These are phyloP conservation scores for Neuroscelio doddi DNA, from an alignment of 2,888 invertebrate genomes.

Conservation along the genomic window DNA sequence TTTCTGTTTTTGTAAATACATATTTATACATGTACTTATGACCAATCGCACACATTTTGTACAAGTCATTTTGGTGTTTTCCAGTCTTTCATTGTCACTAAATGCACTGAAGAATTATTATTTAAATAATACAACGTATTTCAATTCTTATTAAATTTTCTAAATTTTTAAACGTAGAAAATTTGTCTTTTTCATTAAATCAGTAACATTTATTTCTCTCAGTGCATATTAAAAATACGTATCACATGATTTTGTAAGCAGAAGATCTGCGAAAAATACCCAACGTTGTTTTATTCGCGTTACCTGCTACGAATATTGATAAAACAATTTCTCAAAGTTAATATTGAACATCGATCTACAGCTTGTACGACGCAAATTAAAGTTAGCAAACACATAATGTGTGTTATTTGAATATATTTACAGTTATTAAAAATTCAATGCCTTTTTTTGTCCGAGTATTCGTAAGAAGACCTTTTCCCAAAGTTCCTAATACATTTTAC, in stretches of 20 bases:
- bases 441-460: slow-evolving; percentile 31
- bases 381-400: slow-evolving; percentile 47
- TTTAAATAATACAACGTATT: no score
- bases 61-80: slow-evolving; percentile 40
- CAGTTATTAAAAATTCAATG: slow-evolving; percentile 41
- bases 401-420: slow-evolving; percentile 50
- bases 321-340: slow-evolving; percentile 41
- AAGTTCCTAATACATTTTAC: slow-evolving; percentile 22
- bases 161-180: no score
- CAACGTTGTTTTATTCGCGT: slow-evolving; percentile 36
- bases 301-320: slow-evolving; percentile 41
- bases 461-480: no score
- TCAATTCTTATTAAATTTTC: no score
- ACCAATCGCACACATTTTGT: slow-evolving; percentile 25
- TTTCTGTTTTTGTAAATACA: slow-evolving; percentile 5
- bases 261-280: slow-evolving; percentile 31
- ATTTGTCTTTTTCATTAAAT: no score
- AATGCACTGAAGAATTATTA: slow-evolving; percentile 22
- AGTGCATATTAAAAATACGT: neutral
- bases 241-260: slow-evolving; percentile 26
- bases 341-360: slow-evolving; percentile 48
- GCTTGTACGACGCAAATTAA: slow-evolving; percentile 46
- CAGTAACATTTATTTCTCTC: no score
- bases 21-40: neutral
- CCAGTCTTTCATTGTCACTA: slow-evolving; percentile 16